phyloP scores from a whole-genome alignment of 2,888 invertebrate genomes.

The Criorhina ranunculi region DNA sequence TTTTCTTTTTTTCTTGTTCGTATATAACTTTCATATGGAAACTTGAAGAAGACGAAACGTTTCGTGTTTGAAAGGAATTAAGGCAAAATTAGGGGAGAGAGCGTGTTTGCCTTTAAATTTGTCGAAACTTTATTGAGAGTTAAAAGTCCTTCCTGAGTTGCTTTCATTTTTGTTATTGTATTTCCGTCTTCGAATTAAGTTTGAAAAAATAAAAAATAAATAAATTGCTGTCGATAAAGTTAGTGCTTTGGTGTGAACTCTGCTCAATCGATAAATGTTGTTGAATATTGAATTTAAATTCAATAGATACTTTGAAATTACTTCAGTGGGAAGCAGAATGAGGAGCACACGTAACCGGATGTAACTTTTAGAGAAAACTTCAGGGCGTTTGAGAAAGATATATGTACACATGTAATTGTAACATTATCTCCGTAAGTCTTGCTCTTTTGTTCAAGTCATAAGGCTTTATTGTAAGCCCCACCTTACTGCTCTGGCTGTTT shows the following conservation, averaged over 20 bases:
- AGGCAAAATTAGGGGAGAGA: conserved; percentile 66
- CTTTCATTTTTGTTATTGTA: conserved; percentile 24
- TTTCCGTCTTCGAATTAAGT: conserved; percentile 4
- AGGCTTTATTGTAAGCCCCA: too few relatives aligned
- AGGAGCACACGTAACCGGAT: too few relatives aligned
- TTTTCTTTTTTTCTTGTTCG: background rate
- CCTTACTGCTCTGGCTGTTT: too few relatives aligned
- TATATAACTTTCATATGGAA: conserved; percentile 42
- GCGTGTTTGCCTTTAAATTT: conserved; percentile 73
- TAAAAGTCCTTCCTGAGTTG: conserved; percentile 43
- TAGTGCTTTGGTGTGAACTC: conserved; percentile 40
- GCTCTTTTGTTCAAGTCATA: too few relatives aligned
- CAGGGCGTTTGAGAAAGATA: too few relatives aligned
- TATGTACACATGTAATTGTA: too few relatives aligned
- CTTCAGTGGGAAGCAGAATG: background rate
- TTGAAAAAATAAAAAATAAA: background rate
- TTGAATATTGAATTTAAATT: conserved; percentile 62
- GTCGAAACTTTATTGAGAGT: conserved; percentile 64
- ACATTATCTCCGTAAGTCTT: too few relatives aligned
- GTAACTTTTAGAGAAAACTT: too few relatives aligned
- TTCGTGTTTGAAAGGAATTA: conserved; percentile 70
- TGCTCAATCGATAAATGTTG: conserved; percentile 34
- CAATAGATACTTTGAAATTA: conserved; percentile 49
- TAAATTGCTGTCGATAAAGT: conserved; percentile 41
- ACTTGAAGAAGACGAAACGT: conserved; percentile 27